Evolutionary conservation across 2,888 invertebrate species (phyloP), one percentile per base, ranked within the genome.

Genomic region (Melolontha melolontha): DNA sequence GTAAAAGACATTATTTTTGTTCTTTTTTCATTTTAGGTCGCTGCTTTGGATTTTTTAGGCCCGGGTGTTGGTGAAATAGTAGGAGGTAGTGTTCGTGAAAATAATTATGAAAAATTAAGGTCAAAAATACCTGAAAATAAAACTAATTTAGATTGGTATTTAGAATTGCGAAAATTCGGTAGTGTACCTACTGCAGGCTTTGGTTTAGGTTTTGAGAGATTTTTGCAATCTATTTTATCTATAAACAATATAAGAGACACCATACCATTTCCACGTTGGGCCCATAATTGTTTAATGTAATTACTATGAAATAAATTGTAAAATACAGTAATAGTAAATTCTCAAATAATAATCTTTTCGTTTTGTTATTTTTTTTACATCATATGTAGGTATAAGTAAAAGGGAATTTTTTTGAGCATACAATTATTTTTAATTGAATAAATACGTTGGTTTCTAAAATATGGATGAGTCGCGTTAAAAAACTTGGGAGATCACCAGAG

Each of bases 51-150:
- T 83, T 87, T 99, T 0, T 84, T 99, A 14, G 91, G 91, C 66
- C 95, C 98, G 1, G 85, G 87, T 41, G 93, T 98, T 16, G 99
- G 99, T 0, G 99, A 99, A 85, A 84, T 99, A 16, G 92, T 93
- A 64, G 99, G 99, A 5, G 99, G 99, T 0, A 95, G 97, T 84
- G 85, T 99, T 11, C 91, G 99, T 75, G 98, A 98, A 84, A 89
- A 92, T 75, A 83, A 91, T 83, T 90, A 89, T 70, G 85, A 88
- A 0, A 85, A 85, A 63, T 85, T 97, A 22, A 85, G 87, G 74
- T 72, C 80, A 1, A 90, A 89, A 79, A 80, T 93, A 49, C 90
- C 92, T 0, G 85, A 86, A 0, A 69, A 72, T 7, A 81, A 81
- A 10, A 67, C 74, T n/a, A 80, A 83, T 70, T 82, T 95, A 10